Evolutionary conservation across 2,797 vertebrate species (phyloP), one percentile per base, ranked within the genome.

Genomic region (Threskiornis aethiopicus): DNA sequence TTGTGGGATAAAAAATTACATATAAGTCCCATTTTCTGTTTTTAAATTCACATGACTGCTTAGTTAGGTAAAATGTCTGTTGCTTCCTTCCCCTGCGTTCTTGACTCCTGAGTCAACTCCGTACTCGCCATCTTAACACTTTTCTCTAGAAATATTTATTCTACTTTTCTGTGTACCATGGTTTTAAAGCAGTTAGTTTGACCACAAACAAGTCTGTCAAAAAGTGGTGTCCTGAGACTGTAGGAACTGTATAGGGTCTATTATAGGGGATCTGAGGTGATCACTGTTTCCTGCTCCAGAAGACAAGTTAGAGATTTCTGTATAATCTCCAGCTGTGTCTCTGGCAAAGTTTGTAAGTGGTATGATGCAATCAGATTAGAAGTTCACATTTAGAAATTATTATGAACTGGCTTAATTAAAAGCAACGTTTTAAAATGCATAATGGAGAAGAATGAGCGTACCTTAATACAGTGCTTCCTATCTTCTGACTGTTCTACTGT

Each of bases 381-480:
- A 61, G 5, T 19, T 52, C 13, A 31, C 17, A 33, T 29, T 89
- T 15, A 66, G 29, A 67, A 33, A 18, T 71, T 25, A 39, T 39
- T 66, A 33, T 47, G 59, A 62, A 42, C 33, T 33, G 5, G 4
- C 14, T 78, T 75, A 42, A 55, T 84, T 46, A 54, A 42, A 78
- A 78, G 13, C 3, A 42, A 15, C 18, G 1, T 18, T 71, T 62
- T 66, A 42, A 75, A 71, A 79, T 42, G 9, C 6, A 9, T 42
- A 33, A 33, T 10, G 13, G 25, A 83, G 41, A 65, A 65, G 42
- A 66, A 47, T 9, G 25, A 58, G 15, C 1, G 3, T 17, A 31
- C 8, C 14, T 65, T 65, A 25, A 51, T 8, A 13, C 5, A 33
- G 6, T 0, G 0, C 8, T 67, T 62, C 16, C 11, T 59, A 51